phyloP scores from a whole-genome alignment of 2,113 vertebrate genomes.

The Nothocercus nigrocapillus region DNA sequence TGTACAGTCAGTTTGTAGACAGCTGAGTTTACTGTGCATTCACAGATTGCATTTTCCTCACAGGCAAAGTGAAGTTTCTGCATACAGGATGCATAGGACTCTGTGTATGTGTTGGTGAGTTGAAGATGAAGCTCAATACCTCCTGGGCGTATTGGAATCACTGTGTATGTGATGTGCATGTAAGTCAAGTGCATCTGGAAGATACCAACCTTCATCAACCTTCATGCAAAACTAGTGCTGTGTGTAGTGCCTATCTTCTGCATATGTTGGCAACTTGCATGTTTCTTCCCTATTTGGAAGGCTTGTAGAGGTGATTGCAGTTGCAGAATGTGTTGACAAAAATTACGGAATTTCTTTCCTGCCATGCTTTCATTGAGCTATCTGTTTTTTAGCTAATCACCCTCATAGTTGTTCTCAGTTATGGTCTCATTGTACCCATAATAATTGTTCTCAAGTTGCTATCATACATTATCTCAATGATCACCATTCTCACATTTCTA shows the following conservation, averaged over 20 bases:
- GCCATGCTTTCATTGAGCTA: not conserved
- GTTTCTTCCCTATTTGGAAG: not conserved
- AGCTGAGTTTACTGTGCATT: not conserved
- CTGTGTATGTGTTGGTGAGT: not conserved
- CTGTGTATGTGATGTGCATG: not conserved
- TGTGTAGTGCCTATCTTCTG: not conserved
- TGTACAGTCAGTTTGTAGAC: not conserved
- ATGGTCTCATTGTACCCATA: no score
- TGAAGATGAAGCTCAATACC: not conserved
- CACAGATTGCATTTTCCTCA: not conserved
- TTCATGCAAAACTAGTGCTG: not conserved
- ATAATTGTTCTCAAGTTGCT: no score
- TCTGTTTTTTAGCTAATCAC: not conserved
- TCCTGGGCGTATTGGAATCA: not conserved
- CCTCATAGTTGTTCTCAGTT: not conserved
- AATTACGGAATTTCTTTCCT: not conserved
- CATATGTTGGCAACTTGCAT: not conserved
- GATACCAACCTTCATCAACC: not conserved
- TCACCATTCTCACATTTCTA: not conserved
- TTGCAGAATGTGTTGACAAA: not conserved
- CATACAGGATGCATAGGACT: not conserved
- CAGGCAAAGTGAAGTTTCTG: not conserved
- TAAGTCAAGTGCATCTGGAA: constrained; percentile 15
- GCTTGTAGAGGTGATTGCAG: not conserved
- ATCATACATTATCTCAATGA: no score